Evolutionary conservation across 2,113 vertebrate genomes (phyloP), one percentile per base, ranked within the genome.

Genomic region (Formicarius rufipectus): DNA sequence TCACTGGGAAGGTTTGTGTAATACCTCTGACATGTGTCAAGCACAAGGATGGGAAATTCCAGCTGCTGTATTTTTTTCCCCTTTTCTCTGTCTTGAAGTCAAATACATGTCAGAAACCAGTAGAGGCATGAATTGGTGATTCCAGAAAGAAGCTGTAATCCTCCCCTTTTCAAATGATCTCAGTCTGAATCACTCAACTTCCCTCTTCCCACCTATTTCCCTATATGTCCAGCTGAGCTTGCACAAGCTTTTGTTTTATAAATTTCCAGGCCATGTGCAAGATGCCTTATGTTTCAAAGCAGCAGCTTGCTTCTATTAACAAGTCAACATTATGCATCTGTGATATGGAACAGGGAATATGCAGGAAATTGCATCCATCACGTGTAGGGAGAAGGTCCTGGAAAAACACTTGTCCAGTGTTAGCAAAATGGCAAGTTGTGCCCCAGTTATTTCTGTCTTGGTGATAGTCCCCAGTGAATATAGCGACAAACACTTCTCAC

Each of bases 61-160:
- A 96, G 69, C 66, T 97, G 94, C 58, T 95, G 90, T 25, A 97
- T 42, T 50, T 97, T 97, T 50, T 68, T 95, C 39, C 86, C 88
- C 37, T 88, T 91, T 92, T 72, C 40, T 75, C 75, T 93, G 53
- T 55, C 95, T 97, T 95, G 80, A 96, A 90, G 33, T 23, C 68
- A 84, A 89, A 73, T 15, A 47, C 45, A 42, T 42, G 73, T 59
- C 73, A 88, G 80, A 73, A 89, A 49, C 63, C 62, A 92, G n/a
- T 2, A 73, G 60, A 90, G 25, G 62, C 19, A 73, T 31, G 31
- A 68, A 73, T 68, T 16, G 42, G 23, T 11, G 11, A 42, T 40
- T 79, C 52, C 58, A 85, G 44, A 79, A 72, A 35, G 10, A 71
- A 82, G 33, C 4, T 79, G 75, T 64, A 45, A 37, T 49, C 17